Percentiles rank a stretch among this genome's conserved stretches.
Evolutionary conservation across 2,113 vertebrate species (phyloP).

Genomic region (Chlamydotis undulata): DNA sequence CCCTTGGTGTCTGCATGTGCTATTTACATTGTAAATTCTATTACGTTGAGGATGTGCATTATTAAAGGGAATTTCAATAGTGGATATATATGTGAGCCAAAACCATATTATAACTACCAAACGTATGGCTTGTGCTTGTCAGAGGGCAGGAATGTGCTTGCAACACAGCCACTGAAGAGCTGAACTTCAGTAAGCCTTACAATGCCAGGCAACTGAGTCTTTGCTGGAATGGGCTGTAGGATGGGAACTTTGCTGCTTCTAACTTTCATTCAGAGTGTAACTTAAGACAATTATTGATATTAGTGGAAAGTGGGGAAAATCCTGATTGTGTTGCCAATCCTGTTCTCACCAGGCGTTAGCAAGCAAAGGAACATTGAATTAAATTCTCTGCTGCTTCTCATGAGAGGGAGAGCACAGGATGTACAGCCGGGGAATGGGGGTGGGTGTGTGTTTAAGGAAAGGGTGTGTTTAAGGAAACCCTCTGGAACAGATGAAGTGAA

Average conservation of each 20-base stretch:
- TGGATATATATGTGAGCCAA: not conserved
- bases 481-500: not conserved
- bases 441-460: not conserved
- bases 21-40: not conserved
- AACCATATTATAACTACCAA: not conserved
- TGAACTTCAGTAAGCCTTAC: not conserved
- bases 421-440: rapidly evolving
- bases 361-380: not conserved
- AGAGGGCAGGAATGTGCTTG: rapidly evolving
- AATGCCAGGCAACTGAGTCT: rapidly evolving
- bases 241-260: rapidly evolving
- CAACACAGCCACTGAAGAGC: too few relatives aligned
- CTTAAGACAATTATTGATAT: not conserved
- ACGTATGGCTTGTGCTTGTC: rapidly evolving
- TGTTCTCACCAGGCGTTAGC: not conserved
- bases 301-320: not conserved
- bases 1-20: not conserved
- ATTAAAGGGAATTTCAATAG: not conserved
- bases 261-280: not conserved
- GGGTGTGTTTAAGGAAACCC: not conserved
- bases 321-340: rapidly evolving
- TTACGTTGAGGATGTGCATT: not conserved
- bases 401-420: not conserved
- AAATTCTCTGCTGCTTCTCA: not conserved
- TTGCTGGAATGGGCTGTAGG: not conserved